Conservation (phyloP, 2,797 vertebrate genomes). For the Eidolon dupreanum region DNA sequence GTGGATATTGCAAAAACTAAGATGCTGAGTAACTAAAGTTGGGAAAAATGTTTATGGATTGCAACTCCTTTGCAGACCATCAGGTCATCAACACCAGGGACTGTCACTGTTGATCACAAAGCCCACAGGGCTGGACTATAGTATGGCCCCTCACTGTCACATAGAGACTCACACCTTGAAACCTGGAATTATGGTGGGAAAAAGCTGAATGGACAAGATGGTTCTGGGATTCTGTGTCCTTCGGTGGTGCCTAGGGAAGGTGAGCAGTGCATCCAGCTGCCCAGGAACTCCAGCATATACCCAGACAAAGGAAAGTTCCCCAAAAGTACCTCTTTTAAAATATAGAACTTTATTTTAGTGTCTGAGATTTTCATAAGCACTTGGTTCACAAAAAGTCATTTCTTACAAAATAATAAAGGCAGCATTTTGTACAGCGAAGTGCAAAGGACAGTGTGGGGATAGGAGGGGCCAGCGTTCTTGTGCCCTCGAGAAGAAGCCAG, state of each 20-base stretch:
- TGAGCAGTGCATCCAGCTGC: neutral
- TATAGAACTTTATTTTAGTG: conserved; percentile 79
- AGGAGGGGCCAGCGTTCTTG: neutral
- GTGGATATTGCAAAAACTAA: neutral
- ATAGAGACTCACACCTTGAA: neutral
- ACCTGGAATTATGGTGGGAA: neutral
- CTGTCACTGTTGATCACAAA: neutral
- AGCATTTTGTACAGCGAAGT: conserved; percentile 73
- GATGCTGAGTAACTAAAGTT: neutral
- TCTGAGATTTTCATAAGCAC: conserved; percentile 63
- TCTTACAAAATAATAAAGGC: conserved; percentile 69
- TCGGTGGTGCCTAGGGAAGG: neutral
- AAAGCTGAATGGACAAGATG: neutral
- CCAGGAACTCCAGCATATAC: neutral
- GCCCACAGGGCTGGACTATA: neutral
- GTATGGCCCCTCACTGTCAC: fast-evolving
- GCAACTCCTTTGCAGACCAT: neutral
- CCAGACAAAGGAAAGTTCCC: neutral
- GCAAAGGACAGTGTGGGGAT: conserved; percentile 15
- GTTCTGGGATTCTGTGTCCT: neutral
- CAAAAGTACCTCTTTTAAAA: conserved; percentile 62
- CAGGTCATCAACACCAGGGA: neutral
- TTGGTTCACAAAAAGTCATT: conserved; percentile 70
- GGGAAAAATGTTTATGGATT: neutral
- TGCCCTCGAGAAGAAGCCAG: neutral